These are phyloP conservation scores for Epizoanthus scotinus DNA, from an alignment of 92 coral and sea anemone genomes.

Conservation along the genomic window DNA sequence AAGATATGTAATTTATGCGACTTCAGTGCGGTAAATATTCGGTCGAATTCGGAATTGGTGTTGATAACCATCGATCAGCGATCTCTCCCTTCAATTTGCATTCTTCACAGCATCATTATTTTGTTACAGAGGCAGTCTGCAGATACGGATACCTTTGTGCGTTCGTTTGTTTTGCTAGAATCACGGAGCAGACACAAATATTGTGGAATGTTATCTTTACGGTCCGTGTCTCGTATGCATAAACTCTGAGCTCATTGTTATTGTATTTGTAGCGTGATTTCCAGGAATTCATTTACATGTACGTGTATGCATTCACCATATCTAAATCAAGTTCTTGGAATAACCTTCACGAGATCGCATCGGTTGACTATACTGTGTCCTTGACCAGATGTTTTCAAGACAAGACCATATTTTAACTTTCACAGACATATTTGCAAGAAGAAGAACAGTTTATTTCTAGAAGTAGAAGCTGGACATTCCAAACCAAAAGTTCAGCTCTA, in stretches of 20 bases:
- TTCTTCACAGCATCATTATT: background rate
- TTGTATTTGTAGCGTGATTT: background rate
- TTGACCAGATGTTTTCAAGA: background rate
- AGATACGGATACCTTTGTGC: background rate
- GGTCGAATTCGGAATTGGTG: too few relatives aligned
- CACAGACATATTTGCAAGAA: background rate
- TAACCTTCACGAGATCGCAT: background rate
- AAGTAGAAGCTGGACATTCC: background rate
- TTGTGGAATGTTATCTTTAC: background rate
- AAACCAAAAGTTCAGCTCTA: background rate
- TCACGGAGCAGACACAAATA: background rate
- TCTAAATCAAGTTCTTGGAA: slow-evolving; percentile 1
- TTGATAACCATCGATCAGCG: background rate
- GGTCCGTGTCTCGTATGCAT: background rate
- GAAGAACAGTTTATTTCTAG: background rate
- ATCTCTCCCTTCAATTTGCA: background rate
- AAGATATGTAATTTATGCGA: background rate
- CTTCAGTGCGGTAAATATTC: too few relatives aligned
- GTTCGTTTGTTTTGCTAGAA: background rate
- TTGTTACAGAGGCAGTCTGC: background rate
- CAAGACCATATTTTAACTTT: background rate
- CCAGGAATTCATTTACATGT: background rate
- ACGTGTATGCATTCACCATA: background rate
- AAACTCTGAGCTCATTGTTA: background rate
- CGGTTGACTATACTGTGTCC: too few relatives aligned